phyloP scores from a whole-genome alignment of 1,140 invertebrate genomes.

The Lordiphosa collinella region DNA sequence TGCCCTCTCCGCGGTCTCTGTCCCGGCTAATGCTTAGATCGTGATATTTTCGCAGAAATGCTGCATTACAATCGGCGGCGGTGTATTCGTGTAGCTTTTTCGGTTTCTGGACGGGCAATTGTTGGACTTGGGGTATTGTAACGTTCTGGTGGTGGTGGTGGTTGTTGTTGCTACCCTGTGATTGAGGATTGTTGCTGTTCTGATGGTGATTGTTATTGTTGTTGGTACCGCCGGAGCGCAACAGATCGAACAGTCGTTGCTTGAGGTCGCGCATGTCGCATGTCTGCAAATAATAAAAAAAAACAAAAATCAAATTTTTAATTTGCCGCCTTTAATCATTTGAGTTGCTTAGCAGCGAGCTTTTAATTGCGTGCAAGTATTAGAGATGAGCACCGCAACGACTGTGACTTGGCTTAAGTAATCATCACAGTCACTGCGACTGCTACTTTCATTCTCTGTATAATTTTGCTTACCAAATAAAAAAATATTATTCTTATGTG shows the following conservation, averaged over 20 bases:
- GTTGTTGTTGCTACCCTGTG: slow-evolving; percentile 3
- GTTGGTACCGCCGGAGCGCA: slow-evolving; percentile 65
- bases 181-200: background rate
- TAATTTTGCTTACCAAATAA: too few species aligned
- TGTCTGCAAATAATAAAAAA: slow-evolving; percentile 14
- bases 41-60: slow-evolving; percentile 69
- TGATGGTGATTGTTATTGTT: slow-evolving; percentile 14
- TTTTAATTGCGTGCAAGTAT: background rate
- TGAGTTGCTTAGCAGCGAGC: slow-evolving; percentile 16
- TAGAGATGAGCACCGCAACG: too few species aligned
- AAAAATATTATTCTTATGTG: too few species aligned
- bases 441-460: too few species aligned
- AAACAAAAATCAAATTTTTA: background rate
- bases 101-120: slow-evolving; percentile 41
- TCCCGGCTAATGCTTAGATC: slow-evolving; percentile 39
- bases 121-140: slow-evolving; percentile 1
- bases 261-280: slow-evolving; percentile 73
- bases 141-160: slow-evolving; percentile 5
- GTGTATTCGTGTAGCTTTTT: slow-evolving; percentile 71
- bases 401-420: too few species aligned
- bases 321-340: background rate
- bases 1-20: background rate
- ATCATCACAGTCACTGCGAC: background rate
- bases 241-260: slow-evolving; percentile 68
- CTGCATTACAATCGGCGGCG: slow-evolving; percentile 63